phyloP scores from a whole-genome alignment of 2,888 invertebrate species.

The Subacronicta megacephala region DNA sequence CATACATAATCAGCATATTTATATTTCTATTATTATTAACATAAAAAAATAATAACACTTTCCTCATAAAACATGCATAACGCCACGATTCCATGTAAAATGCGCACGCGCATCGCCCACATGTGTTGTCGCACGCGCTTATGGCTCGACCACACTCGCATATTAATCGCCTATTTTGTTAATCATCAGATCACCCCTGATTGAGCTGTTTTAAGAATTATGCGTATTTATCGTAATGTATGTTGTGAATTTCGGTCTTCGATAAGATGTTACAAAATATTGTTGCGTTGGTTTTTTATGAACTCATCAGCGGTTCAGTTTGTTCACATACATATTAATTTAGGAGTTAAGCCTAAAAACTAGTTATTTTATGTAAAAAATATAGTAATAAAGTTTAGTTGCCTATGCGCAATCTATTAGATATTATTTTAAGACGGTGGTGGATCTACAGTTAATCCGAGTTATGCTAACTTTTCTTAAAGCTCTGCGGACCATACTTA shows the following conservation, averaged over 20 bases:
- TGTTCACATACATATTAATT: too few relatives aligned
- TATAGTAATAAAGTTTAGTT: too few relatives aligned
- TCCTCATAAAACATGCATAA: slow-evolving; percentile 50
- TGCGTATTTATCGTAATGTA: slow-evolving; percentile 12
- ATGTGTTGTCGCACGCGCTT: slow-evolving; percentile 51
- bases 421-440: too few relatives aligned
- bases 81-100: slow-evolving; percentile 38
- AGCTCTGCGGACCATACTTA: too few relatives aligned
- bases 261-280: slow-evolving; percentile 35
- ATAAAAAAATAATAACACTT: slow-evolving; percentile 48
- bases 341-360: too few relatives aligned
- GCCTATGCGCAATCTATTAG: too few relatives aligned
- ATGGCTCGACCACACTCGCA: slow-evolving; percentile 33
- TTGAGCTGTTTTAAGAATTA: slow-evolving; percentile 41
- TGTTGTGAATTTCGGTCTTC: slow-evolving; percentile 33
- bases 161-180: slow-evolving; percentile 50
- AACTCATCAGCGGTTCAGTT: not conserved
- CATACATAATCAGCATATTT: not conserved
- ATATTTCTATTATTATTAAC: slow-evolving; percentile 16
- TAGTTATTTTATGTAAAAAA: too few relatives aligned
- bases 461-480: too few relatives aligned
- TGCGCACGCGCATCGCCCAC: slow-evolving; percentile 53
- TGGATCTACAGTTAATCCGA: too few relatives aligned
- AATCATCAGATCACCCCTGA: slow-evolving; percentile 48
- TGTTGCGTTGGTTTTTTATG: slow-evolving; percentile 10